phyloP scores from a whole-genome alignment of 1,140 invertebrate species.

The Phymastichus coffea region DNA sequence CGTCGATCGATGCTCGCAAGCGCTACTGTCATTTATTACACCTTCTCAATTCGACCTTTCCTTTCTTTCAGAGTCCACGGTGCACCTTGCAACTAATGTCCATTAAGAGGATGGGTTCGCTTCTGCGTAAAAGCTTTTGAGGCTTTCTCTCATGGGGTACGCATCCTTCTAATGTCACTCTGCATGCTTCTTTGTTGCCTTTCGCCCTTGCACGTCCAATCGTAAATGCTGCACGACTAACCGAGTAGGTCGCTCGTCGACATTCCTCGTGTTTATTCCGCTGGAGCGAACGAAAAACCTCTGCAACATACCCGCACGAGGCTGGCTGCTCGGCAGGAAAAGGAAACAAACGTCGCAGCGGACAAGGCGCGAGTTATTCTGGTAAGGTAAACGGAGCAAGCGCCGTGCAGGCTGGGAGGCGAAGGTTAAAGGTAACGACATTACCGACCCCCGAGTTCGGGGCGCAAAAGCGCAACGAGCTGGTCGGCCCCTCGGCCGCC shows the following conservation, averaged over 20 bases:
- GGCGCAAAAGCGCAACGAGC: constrained; percentile 1
- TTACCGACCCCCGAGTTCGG: constrained; percentile 9
- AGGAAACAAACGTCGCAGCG: background rate
- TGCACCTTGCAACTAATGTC: background rate
- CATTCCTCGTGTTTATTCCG: no score
- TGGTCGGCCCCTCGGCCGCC: no score
- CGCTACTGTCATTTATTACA: no score
- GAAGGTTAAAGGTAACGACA: constrained; percentile 11
- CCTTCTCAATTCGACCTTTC: no score
- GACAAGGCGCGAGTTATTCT: background rate
- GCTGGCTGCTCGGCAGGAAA: background rate
- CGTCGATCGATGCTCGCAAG: no score
- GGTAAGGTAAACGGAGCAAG: background rate
- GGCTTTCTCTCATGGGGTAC: constrained; percentile 9
- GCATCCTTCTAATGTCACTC: background rate
- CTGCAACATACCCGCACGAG: background rate
- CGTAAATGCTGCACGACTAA: no score
- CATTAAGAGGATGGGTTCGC: background rate
- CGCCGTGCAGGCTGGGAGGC: no score
- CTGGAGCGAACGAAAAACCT: no score
- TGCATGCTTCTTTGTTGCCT: background rate
- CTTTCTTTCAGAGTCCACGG: constrained; percentile 15
- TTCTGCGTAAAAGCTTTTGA: background rate
- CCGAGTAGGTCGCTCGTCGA: no score
- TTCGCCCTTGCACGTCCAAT: background rate